Conservation (phyloP, 2,113 vertebrate species). For the Dinomys branickii region DNA sequence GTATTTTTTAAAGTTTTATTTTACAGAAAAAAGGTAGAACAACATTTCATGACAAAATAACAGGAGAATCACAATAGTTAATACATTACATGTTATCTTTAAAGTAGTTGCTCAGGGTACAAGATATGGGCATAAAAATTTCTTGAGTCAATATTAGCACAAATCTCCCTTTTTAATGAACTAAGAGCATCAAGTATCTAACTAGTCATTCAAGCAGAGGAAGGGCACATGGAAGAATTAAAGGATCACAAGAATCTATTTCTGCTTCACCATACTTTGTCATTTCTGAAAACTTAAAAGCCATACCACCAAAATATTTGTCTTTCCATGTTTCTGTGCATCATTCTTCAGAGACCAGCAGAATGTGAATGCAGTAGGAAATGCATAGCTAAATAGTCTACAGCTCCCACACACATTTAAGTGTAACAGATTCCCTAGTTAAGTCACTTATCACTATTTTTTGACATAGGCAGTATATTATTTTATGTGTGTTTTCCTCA, state of each 20-base stretch:
- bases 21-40: too few species aligned
- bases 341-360: constrained; percentile 60
- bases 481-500: constrained; percentile 17
- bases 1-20: not conserved
- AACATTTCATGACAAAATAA: too few species aligned
- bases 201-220: not conserved
- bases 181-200: not conserved
- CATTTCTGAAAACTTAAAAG: not conserved
- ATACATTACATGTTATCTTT: too few species aligned
- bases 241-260: not conserved
- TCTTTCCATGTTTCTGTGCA: constrained; percentile 22
- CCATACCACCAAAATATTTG: not conserved
- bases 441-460: constrained; percentile 70
- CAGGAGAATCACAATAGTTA: too few species aligned
- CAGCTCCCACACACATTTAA: constrained; percentile 74
- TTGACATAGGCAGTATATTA: constrained; percentile 44
- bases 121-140: too few species aligned
- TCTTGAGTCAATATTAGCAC: too few species aligned
- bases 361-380: constrained; percentile 57
- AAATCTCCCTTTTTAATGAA: too few species aligned
- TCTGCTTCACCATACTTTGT: not conserved
- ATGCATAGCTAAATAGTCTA: constrained; percentile 42
- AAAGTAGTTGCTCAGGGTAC: too few species aligned
- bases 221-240: not conserved
- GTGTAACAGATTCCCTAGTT: constrained; percentile 60